phyloP scores from a whole-genome alignment of 1,140 invertebrate species.

The Neoseiulus cucumeris region DNA sequence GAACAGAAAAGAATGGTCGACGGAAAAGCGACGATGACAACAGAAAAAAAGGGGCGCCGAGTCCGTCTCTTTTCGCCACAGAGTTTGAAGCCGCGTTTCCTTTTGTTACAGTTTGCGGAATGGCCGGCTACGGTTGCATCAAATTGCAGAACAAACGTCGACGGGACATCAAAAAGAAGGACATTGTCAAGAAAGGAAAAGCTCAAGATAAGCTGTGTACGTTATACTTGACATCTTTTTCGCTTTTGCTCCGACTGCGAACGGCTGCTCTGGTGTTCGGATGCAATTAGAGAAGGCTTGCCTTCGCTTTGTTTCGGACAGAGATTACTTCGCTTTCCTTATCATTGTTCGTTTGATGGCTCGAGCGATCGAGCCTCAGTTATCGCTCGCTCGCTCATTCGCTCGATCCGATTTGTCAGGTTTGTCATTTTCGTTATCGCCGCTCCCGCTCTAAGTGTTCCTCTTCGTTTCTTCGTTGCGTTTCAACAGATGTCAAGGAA shows the following conservation, averaged over 20 bases:
- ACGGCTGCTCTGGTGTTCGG: not conserved
- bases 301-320: not conserved
- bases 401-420: not conserved
- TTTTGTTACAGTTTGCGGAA: slow-evolving; percentile 37
- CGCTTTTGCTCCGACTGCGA: not conserved
- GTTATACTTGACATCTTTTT: slow-evolving; percentile 13
- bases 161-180: slow-evolving; percentile 53
- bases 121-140: slow-evolving; percentile 74
- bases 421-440: no score
- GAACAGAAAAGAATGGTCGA: no score
- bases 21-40: no score
- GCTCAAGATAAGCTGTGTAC: slow-evolving; percentile 64
- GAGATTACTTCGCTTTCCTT: not conserved
- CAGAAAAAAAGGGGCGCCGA: no score
- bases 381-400: not conserved
- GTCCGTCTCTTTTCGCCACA: no score
- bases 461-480: no score
- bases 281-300: not conserved
- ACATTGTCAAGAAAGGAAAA: slow-evolving; percentile 43
- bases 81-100: not conserved
- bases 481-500: slow-evolving; percentile 50
- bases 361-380: not conserved
- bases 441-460: slow-evolving; percentile 9
- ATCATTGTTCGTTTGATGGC: not conserved
- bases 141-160: slow-evolving; percentile 70